Conservation (phyloP, 2,888 invertebrate genomes). For the Orchesella flavescens region DNA sequence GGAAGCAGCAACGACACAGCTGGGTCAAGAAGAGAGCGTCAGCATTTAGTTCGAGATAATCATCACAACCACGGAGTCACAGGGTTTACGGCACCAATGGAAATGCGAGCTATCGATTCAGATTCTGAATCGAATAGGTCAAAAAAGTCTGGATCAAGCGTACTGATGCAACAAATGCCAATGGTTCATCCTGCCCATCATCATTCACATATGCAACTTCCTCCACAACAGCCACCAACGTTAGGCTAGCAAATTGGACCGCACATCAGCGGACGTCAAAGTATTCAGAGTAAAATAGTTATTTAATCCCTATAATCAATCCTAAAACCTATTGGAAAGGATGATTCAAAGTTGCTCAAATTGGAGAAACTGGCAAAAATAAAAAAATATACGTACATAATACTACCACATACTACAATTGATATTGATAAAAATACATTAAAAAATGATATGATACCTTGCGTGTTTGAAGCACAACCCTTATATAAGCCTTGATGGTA, state of each 20-base stretch:
- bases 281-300: neutral
- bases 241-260: slow-evolving; percentile 21
- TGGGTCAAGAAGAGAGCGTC: slow-evolving; percentile 69
- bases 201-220: slow-evolving; percentile 57
- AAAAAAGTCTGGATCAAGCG: slow-evolving; percentile 70
- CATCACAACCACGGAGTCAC: slow-evolving; percentile 69
- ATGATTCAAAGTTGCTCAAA: slow-evolving; percentile 29
- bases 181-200: slow-evolving; percentile 61
- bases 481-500: slow-evolving; percentile 34
- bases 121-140: slow-evolving; percentile 71
- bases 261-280: neutral
- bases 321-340: neutral
- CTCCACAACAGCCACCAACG: slow-evolving; percentile 43
- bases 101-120: slow-evolving; percentile 70
- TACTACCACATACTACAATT: too few relatives aligned
- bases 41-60: slow-evolving; percentile 70
- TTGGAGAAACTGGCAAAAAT: neutral
- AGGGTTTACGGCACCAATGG: slow-evolving; percentile 69
- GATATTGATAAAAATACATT: too few relatives aligned
- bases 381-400: too few relatives aligned
- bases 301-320: too few relatives aligned
- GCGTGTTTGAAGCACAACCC: slow-evolving; percentile 9
- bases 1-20: slow-evolving; percentile 71
- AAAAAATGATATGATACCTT: neutral
- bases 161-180: slow-evolving; percentile 68